These are phyloP conservation scores for Sebastes iracundus DNA, from an alignment of 2,797 vertebrate genomes.

Conservation along the genomic window DNA sequence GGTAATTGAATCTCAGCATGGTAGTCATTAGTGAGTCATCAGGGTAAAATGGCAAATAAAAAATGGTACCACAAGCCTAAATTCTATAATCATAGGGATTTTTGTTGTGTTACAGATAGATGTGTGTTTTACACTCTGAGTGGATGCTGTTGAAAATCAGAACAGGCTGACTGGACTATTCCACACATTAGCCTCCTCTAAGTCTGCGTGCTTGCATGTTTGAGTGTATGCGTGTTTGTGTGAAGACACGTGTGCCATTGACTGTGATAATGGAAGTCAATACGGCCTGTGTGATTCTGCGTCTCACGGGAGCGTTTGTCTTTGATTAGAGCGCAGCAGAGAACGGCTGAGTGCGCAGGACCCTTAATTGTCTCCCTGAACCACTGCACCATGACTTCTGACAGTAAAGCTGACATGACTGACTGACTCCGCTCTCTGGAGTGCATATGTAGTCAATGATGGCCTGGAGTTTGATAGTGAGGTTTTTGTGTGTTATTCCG, in stretches of 20 bases:
- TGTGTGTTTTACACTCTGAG: not conserved
- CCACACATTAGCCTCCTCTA: not conserved
- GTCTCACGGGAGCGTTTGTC: slow-evolving; percentile 59
- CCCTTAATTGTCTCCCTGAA: slow-evolving; percentile 73
- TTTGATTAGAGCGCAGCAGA: slow-evolving; percentile 66
- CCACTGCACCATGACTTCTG: slow-evolving; percentile 65
- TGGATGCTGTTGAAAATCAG: not conserved
- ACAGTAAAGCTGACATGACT: slow-evolving; percentile 63
- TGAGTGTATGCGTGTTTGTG: not conserved
- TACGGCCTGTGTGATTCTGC: slow-evolving; percentile 35
- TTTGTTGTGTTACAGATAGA: not conserved
- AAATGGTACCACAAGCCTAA: not conserved
- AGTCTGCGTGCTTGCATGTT: not conserved
- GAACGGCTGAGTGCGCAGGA: slow-evolving; percentile 69
- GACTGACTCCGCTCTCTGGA: slow-evolving; percentile 56
- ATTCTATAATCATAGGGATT: not conserved
- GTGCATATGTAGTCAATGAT: slow-evolving; percentile 55
- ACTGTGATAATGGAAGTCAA: slow-evolving; percentile 67
- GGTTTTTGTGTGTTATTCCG: slow-evolving; percentile 2
- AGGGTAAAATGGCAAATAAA: slow-evolving; percentile 9
- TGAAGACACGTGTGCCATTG: slow-evolving; percentile 12
- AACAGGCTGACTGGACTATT: not conserved
- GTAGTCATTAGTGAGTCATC: slow-evolving; percentile 26
- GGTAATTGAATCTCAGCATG: slow-evolving; percentile 39
- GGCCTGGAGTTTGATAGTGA: not conserved